Conservation (phyloP, 92 coral and sea anemone species). For the Epizoanthus ramosus region DNA sequence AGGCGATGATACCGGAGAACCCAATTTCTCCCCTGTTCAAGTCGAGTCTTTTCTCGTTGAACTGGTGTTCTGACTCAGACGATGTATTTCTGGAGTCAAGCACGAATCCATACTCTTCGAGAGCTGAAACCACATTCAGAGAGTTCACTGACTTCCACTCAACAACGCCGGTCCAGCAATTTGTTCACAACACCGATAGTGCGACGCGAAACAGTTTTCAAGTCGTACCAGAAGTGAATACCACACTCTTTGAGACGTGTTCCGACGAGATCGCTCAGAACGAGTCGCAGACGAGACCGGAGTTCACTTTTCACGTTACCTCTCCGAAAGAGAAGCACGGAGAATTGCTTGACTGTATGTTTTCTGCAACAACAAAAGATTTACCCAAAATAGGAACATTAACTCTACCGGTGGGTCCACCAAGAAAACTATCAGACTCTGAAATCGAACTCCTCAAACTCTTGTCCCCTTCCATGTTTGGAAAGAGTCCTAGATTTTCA, state of each 20-base stretch:
- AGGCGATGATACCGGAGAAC: conserved; percentile 13
- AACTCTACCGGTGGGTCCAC: background rate
- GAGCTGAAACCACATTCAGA: background rate
- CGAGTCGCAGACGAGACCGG: background rate
- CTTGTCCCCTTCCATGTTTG: conserved; percentile 22
- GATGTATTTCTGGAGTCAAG: conserved; percentile 30
- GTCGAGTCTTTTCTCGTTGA: conserved; percentile 18
- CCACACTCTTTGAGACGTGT: background rate
- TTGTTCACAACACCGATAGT: background rate
- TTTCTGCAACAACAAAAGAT: background rate
- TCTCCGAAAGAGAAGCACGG: conserved; percentile 22
- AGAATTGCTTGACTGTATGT: conserved; percentile 24
- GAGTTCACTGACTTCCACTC: background rate
- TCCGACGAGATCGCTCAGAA: background rate
- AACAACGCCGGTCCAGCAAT: background rate
- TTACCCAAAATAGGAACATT: background rate
- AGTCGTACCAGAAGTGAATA: conserved; percentile 35
- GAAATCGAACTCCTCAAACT: conserved; percentile 34
- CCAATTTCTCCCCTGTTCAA: conserved; percentile 32
- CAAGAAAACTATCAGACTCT: conserved; percentile 32
- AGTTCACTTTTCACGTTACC: conserved; percentile 13
- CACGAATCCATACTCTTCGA: background rate
- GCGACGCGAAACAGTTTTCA: conserved; percentile 1
- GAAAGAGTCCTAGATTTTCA: conserved; percentile 24
- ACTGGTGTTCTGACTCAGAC: conserved; percentile 1